Evolutionary conservation across 1,140 invertebrate species (phyloP).

Genomic region (Antheraea mylitta): DNA sequence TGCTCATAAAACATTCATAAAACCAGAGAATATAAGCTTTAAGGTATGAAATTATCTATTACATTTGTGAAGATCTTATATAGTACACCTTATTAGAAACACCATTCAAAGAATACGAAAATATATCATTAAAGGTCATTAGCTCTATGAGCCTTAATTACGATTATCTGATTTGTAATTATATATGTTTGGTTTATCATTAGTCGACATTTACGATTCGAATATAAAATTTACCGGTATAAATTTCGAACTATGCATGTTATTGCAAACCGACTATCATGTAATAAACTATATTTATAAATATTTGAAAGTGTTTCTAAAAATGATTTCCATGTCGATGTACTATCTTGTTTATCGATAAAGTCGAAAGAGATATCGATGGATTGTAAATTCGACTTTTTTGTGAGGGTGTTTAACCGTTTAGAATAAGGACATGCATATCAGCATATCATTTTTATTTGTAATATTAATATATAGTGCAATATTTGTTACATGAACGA

Average conservation of each 20-base stretch:
- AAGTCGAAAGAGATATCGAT: neutral
- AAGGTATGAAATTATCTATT: neutral
- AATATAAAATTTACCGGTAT: neutral
- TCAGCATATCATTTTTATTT: conserved; percentile 58
- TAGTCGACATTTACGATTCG: no score
- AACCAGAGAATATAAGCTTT: conserved; percentile 2
- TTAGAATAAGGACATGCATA: conserved; percentile 54
- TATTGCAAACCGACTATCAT: neutral
- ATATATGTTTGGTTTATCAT: no score
- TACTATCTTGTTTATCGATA: neutral
- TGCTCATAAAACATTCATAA: neutral
- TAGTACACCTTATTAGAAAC: neutral
- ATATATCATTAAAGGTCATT: no score
- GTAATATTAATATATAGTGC: conserved; percentile 44
- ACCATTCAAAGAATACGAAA: neutral
- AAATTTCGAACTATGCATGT: neutral
- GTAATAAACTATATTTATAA: neutral
- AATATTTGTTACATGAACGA: conserved; percentile 39
- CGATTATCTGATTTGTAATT: no score
- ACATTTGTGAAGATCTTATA: neutral
- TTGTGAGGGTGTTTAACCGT: neutral
- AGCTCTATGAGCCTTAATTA: no score
- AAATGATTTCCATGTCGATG: neutral
- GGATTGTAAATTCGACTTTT: neutral
- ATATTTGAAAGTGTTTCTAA: neutral